Percentiles rank a stretch among this genome's conserved stretches.
Conservation (phyloP, 2,797 vertebrate genomes). For the Chlorospingus semifuscus region DNA sequence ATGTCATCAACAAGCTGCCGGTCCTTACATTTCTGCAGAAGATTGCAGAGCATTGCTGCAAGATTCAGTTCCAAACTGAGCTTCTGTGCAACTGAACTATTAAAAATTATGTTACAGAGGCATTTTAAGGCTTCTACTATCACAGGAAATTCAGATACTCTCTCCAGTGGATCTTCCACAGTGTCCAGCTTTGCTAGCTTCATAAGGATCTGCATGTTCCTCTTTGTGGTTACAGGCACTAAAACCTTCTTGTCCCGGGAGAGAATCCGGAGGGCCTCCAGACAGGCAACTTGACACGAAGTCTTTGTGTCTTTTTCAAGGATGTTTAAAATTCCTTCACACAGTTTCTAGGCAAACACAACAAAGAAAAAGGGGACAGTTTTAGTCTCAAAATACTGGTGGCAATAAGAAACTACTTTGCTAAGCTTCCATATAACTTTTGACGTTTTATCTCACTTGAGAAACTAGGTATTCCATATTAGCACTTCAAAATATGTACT, state of each 20-base stretch:
- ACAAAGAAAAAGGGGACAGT: not conserved
- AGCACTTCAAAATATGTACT: not conserved
- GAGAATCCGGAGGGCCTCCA: constrained; percentile 95
- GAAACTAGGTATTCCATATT: not conserved
- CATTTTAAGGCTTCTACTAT: constrained; percentile 97
- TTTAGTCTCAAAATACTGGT: not conserved
- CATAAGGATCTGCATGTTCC: constrained; percentile 89
- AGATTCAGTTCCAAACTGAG: constrained; percentile 90
- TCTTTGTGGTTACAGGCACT: constrained; percentile 88
- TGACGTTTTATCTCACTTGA: not conserved
- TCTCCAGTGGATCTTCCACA: constrained; percentile 74
- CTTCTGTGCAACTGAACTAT: constrained; percentile 91
- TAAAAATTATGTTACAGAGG: constrained; percentile 95
- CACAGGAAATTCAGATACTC: constrained; percentile 80
- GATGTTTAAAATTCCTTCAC: constrained; percentile 84
- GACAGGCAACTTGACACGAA: constrained; percentile 87
- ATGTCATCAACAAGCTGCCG: constrained; percentile 83
- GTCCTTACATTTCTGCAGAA: constrained; percentile 79
- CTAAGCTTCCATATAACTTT: not conserved
- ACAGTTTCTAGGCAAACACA: constrained; percentile 83
- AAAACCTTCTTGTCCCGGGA: constrained; percentile 94
- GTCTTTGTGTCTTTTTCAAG: constrained; percentile 82
- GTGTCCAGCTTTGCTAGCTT: constrained; percentile 82
- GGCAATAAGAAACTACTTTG: not conserved
- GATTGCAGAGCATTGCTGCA: constrained; percentile 84